Evolutionary conservation across 2,797 vertebrate species (phyloP).

Genomic region (Gallinago stenura): DNA sequence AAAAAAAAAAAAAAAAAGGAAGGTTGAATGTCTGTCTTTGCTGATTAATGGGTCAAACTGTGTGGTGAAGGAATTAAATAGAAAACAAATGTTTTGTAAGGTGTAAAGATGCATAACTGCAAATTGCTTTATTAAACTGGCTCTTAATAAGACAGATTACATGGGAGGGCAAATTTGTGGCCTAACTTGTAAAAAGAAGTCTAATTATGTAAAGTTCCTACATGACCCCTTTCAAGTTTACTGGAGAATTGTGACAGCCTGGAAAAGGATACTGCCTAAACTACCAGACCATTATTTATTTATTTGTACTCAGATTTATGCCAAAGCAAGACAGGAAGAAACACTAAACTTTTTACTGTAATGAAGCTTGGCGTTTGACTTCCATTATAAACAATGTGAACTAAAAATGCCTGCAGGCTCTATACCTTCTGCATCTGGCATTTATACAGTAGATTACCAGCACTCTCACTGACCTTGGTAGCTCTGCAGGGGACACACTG

Average conservation of each 20-base stretch:
- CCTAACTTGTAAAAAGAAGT: background rate
- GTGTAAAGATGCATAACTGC: background rate
- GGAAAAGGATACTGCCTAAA: background rate
- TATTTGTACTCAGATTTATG: slow-evolving; percentile 47
- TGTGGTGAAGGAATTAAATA: background rate
- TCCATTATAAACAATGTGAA: slow-evolving; percentile 62
- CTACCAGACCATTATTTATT: slow-evolving; percentile 17
- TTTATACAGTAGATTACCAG: slow-evolving; percentile 67
- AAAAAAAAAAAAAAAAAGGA: background rate
- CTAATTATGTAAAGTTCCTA: background rate
- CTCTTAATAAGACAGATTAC: background rate
- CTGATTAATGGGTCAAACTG: background rate
- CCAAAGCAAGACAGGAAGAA: slow-evolving; percentile 41
- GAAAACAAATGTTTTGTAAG: background rate
- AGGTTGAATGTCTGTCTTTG: background rate
- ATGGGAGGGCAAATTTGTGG: background rate
- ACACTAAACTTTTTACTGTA: slow-evolving; percentile 55
- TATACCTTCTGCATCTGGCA: slow-evolving; percentile 56
- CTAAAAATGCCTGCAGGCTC: slow-evolving; percentile 50
- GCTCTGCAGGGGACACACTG: slow-evolving; percentile 53
- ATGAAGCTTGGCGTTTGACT: slow-evolving; percentile 71
- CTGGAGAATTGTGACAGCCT: background rate
- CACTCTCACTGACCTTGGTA: slow-evolving; percentile 73
- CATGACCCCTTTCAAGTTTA: background rate
- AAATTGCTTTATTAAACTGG: background rate